A percentile compares a stretch with the other conserved stretches of the same genome.
Conservation (phyloP, 2,888 invertebrate species). For the Drosophila borealis region DNA sequence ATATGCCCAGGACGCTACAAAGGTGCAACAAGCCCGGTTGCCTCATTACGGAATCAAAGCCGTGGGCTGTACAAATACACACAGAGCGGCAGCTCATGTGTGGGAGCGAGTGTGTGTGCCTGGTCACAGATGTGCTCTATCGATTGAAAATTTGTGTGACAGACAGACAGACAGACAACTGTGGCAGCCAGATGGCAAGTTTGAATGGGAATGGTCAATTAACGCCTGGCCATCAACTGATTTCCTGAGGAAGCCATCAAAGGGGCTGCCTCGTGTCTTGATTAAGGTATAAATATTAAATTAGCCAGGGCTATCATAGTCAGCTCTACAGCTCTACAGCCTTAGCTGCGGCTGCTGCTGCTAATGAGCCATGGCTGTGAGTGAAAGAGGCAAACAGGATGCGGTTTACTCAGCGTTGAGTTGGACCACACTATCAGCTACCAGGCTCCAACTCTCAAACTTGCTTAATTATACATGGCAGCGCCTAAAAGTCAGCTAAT, state of each 20-base stretch:
- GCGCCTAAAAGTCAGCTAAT: slow-evolving; percentile 79
- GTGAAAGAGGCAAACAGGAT: slow-evolving; percentile 62
- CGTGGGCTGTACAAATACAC: slow-evolving; percentile 57
- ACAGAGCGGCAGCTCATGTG: slow-evolving; percentile 5
- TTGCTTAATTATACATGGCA: slow-evolving; percentile 78
- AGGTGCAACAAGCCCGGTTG: slow-evolving; percentile 66
- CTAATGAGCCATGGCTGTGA: slow-evolving; percentile 67
- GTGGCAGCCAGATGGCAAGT: slow-evolving; percentile 55
- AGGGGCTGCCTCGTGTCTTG: slow-evolving; percentile 57
- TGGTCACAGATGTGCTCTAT: slow-evolving; percentile 72
- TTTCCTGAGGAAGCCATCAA: slow-evolving; percentile 58
- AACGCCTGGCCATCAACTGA: slow-evolving; percentile 74
- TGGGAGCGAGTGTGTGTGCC: slow-evolving; percentile 7
- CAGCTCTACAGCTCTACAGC: slow-evolving; percentile 10
- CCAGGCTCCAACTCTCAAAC: slow-evolving; percentile 17
- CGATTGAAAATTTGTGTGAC: slow-evolving; percentile 75
- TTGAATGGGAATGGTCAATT: slow-evolving; percentile 77
- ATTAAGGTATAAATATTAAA: slow-evolving; percentile 81
- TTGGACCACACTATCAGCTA: slow-evolving; percentile 10
- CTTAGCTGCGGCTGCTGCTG: slow-evolving; percentile 11
- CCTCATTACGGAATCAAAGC: slow-evolving; percentile 79
- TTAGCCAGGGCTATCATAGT: slow-evolving; percentile 52
- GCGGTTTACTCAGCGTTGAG: slow-evolving; percentile 34
- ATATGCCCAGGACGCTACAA: slow-evolving; percentile 46
- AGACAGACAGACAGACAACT: slow-evolving; percentile 64